Base-by-base conservation (phyloP, 92 coral and sea anemone species). In the Siderastrea radians region DNA sequence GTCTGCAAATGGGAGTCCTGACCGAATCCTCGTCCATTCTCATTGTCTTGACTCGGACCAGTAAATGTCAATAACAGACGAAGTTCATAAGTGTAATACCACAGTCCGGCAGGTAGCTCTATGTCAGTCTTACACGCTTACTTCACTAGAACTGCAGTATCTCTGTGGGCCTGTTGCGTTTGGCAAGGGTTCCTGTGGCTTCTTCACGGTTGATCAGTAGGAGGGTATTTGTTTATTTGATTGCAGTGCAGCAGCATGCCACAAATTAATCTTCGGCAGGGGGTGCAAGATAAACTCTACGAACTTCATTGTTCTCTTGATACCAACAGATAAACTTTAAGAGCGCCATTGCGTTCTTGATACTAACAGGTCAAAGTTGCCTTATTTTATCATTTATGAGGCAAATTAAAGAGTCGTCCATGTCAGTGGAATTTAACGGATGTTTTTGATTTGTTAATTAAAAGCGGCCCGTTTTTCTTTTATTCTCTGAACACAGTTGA, bases 21-120 rank as follows among this genome's bases (percentile, higher is more conserved):
- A 49, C 67, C 16, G 72, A 17, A 11, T 47, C 44, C 8, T 62
- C 83, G 0, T 79, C 83, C 83, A 63, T 79, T 49, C 38, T 48
- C 83, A 43, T 43, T 49, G 19, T 17, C 57, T 64, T 9, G 48
- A 7, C 59, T 7, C 57, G 10, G 58, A 45, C 16, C 26, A 62
- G 72, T 79, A 43, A 11, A 63, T 19, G 63, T 47, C 26, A 63
- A 49, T 49, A 15, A 11, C 50, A n/a, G 38, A 63, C 5, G 72
- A 60, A 64, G 48, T 78, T 78, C 46, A 49, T 11, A 19, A 12
- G 68, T 13, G 53, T 60, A 58, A 52, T 52, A 48, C 47, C 66
- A 71, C n/a, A n/a, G 19, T 67, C 4, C 12, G 6, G 26, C 46
- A 26, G 7, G n/a, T 61, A 14, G 66, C 66, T 61, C 66, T 61